These are phyloP conservation scores for Agrilus biguttatus DNA, from an alignment of 2,888 invertebrate species.

Conservation along the genomic window DNA sequence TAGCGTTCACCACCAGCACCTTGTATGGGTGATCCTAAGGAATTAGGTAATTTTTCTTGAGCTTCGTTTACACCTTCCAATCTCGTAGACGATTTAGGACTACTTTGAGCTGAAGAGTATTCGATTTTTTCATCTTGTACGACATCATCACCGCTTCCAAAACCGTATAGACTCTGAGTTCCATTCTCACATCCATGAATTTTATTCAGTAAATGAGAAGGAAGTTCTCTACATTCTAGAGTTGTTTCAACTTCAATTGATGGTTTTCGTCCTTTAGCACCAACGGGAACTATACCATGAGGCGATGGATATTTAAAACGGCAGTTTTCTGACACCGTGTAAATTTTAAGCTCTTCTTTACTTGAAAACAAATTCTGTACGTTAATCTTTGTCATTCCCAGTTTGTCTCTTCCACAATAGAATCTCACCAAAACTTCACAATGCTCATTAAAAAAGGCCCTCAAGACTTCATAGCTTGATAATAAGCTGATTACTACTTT, in stretches of 20 bases:
- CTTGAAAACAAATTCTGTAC: slow-evolving; percentile 13
- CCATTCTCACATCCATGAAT: not conserved
- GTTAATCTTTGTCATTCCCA: slow-evolving; percentile 21
- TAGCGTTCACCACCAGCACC: too few relatives aligned
- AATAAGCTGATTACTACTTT: slow-evolving; percentile 22
- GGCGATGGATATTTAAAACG: slow-evolving; percentile 13
- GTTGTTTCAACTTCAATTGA: slow-evolving; percentile 17
- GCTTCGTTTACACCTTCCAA: too few relatives aligned
- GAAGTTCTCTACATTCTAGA: slow-evolving; percentile 7
- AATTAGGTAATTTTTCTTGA: too few relatives aligned
- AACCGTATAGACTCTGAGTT: too few relatives aligned
- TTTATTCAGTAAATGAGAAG: not conserved
- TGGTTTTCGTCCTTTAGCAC: slow-evolving; percentile 16
- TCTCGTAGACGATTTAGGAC: too few relatives aligned
- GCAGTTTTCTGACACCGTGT: slow-evolving; percentile 6
- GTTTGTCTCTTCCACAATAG: slow-evolving; percentile 18
- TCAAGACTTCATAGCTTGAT: slow-evolving; percentile 18
- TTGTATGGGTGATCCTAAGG: too few relatives aligned
- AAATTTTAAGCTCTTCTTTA: slow-evolving; percentile 6
- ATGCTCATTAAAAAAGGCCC: slow-evolving; percentile 18
- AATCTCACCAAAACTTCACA: slow-evolving; percentile 21
- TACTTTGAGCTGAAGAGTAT: too few relatives aligned
- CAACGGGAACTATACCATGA: slow-evolving; percentile 17
- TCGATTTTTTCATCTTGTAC: not conserved
- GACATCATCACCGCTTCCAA: slow-evolving; percentile 1